A percentile compares a stretch with the other conserved stretches of the same genome.
phyloP scores from a whole-genome alignment of 2,888 invertebrate species.

The Apamea epomidion region DNA sequence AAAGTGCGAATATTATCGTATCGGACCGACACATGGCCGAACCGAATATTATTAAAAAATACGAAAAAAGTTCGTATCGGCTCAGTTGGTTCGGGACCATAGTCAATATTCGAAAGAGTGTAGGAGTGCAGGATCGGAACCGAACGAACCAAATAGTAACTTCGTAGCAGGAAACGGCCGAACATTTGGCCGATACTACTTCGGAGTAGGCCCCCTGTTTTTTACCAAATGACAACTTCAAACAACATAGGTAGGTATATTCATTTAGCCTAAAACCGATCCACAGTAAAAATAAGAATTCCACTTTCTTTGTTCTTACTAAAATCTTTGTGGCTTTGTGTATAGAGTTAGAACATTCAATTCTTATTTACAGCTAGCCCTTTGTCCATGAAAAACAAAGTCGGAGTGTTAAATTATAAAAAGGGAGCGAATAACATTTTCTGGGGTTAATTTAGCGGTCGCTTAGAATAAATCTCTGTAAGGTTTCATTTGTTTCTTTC shows the following conservation, averaged over 20 bases:
- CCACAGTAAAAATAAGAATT: slow-evolving; percentile 9
- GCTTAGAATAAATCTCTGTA: slow-evolving; percentile 79
- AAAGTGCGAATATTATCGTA: too few species aligned
- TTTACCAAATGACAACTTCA: background rate
- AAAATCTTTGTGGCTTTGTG: slow-evolving; percentile 23
- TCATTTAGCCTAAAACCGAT: background rate
- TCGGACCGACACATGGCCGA: too few species aligned
- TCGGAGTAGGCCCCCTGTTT: too few species aligned
- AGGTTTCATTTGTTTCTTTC: slow-evolving; percentile 75
- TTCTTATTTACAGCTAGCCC: slow-evolving; percentile 54
- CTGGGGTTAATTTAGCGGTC: slow-evolving; percentile 77
- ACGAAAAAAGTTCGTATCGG: too few species aligned
- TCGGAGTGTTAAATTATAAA: slow-evolving; percentile 78
- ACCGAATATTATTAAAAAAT: too few species aligned
- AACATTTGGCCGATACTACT: too few species aligned
- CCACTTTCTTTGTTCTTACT: slow-evolving; percentile 31
- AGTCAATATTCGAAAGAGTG: too few species aligned
- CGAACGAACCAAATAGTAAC: too few species aligned
- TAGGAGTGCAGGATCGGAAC: too few species aligned
- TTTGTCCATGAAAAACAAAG: slow-evolving; percentile 72
- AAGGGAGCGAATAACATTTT: slow-evolving; percentile 75
- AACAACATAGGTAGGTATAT: background rate
- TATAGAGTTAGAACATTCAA: slow-evolving; percentile 41
- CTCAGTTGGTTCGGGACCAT: too few species aligned
- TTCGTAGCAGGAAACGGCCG: too few species aligned